A percentile compares a stretch with the other conserved stretches of the same genome.
Conservation (phyloP, 2,797 vertebrate genomes). For the Sternotherus odoratus region DNA sequence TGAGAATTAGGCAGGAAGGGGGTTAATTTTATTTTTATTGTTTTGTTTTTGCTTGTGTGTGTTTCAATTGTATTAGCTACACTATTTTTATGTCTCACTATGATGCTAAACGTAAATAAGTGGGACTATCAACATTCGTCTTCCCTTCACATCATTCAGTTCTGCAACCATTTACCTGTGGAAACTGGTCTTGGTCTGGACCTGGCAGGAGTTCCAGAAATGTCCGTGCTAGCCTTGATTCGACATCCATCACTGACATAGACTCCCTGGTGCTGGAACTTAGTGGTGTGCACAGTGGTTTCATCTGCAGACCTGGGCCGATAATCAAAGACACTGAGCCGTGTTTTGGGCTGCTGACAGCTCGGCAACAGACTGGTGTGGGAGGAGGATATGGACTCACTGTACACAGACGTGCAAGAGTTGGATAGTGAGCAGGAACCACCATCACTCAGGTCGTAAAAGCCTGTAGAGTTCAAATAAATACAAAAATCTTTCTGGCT, state of each 20-base stretch:
- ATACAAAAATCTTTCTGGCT: not conserved
- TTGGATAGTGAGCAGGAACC: constrained; percentile 94
- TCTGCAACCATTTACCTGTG: constrained; percentile 85
- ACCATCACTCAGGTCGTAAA: constrained; percentile 95
- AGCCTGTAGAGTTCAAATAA: constrained; percentile 83
- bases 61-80: not conserved
- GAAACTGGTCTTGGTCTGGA: constrained; percentile 91
- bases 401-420: constrained; percentile 95
- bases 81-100: not conserved
- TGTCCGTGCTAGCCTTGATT: constrained; percentile 72
- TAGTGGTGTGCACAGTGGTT: constrained; percentile 79
- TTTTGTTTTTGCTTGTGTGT: not conserved
- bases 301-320: constrained; percentile 91
- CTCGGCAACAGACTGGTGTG: constrained; percentile 82
- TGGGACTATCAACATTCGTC: not conserved
- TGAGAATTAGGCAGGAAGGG: not conserved
- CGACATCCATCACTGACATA: constrained; percentile 78
- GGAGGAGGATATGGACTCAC: constrained; percentile 88
- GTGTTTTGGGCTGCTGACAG: constrained; percentile 70
- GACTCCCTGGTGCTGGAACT: constrained; percentile 79
- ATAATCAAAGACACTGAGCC: constrained; percentile 76
- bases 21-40: not conserved
- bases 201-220: constrained; percentile 67
- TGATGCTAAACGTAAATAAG: not conserved
- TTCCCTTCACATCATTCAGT: not conserved